Conservation (phyloP, 1,140 invertebrate genomes). For the Pectinophora gossypiella region DNA sequence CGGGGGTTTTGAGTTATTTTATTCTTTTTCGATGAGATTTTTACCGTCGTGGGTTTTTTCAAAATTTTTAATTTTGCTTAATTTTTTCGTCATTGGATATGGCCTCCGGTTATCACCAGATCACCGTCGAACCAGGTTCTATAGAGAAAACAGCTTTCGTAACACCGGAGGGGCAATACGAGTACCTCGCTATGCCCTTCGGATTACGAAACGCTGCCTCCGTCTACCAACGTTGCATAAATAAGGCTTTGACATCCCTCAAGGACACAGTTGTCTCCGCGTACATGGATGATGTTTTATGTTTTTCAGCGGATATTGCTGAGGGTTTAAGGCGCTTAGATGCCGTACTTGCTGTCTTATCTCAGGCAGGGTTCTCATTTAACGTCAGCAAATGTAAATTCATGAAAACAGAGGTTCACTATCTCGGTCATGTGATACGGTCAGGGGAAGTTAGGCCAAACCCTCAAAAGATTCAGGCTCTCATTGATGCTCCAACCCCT, state of each 20-base stretch:
- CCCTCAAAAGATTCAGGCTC: no score
- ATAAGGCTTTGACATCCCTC: constrained; percentile 3
- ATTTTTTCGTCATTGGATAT: background rate
- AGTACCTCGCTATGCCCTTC: no score
- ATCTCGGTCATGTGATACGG: background rate
- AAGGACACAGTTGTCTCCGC: background rate
- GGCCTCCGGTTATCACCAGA: constrained; percentile 20
- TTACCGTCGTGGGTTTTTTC: no score
- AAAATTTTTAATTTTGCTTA: no score
- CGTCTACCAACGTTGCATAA: constrained; percentile 34
- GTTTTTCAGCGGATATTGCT: background rate
- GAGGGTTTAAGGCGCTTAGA: background rate
- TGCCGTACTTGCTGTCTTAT: background rate
- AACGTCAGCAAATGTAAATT: background rate
- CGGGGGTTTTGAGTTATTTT: no score
- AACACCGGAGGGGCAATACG: no score
- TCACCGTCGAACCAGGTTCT: constrained; percentile 13
- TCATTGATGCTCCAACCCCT: background rate
- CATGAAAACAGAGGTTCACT: background rate
- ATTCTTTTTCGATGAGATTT: no score
- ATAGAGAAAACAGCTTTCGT: constrained; percentile 29
- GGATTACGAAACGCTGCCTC: constrained; percentile 34
- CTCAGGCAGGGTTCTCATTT: background rate
- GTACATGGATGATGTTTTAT: background rate
- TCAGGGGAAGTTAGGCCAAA: background rate